Base-by-base conservation (phyloP, 1,140 invertebrate species). In the Hyposmocoma kahamanoa region DNA sequence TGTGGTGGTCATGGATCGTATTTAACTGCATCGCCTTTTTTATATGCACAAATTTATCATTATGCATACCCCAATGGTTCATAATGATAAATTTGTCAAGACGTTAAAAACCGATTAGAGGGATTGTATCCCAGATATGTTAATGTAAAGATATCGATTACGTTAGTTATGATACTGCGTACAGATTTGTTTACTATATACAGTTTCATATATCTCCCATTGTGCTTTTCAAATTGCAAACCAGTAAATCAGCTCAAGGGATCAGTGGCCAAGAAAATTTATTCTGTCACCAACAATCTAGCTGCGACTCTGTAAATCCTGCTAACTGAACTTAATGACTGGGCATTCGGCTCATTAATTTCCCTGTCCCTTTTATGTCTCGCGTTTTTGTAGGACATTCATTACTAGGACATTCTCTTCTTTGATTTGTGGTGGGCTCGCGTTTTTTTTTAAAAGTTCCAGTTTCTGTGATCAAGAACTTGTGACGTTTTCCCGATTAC, bases 281-380 rank as follows among this genome's bases (percentile, higher is more conserved):
- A 64, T 64, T 60, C 57, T 38, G 51, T 55, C 54, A 55, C 53
- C 52, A 53, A 60, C 54, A 63, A 38, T 55, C 54, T 15, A 44
- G 22, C 38, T 34, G 54, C 47, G 44, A 57, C 54, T 53, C 47
- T 42, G 49, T 49, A 50, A 50, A 55, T 60, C 54, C 48, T 51
- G 61, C 47, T 55, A 63, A 63, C 48, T 60, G 62, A 50, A 53
- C 53, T 57, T 64, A 64, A 64, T 57, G 62, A 57, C 58, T 55
- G 62, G 54, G 39, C 55, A 50, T 64, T 60, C 47, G 32, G 39
- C 17, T 49, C 62, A 60, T 64, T 64, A 57, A 64, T 64, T 53
- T 53, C 18, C 15, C 32, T 36, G 32, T 36, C 32, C 32, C 32
- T 36, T 36, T 36, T 36, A 36, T 15, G 10, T 17, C 44, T 42